phyloP scores from a whole-genome alignment of 1,140 invertebrate genomes.

The Drosophila aff. region DNA sequence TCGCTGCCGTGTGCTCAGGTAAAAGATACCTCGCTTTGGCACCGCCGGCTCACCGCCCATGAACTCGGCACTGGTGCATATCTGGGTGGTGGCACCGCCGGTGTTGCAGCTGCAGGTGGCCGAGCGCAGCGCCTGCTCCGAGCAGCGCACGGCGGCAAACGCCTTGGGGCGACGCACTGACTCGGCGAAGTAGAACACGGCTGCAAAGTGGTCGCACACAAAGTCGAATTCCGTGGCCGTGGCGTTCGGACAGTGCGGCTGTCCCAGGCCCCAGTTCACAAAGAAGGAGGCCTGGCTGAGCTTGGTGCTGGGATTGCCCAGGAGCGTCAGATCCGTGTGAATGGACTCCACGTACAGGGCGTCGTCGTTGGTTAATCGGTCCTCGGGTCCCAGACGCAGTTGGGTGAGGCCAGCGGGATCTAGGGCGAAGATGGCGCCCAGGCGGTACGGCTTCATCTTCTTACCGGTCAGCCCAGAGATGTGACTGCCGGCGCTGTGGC shows the following conservation, averaged over 20 bases:
- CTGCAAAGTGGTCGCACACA: slow-evolving; percentile 75
- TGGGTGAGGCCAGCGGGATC: slow-evolving; percentile 87
- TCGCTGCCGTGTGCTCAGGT: slow-evolving; percentile 61
- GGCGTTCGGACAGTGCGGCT: slow-evolving; percentile 88
- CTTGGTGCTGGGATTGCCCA: slow-evolving; percentile 86
- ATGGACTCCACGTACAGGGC: slow-evolving; percentile 90
- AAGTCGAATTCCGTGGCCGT: slow-evolving; percentile 78
- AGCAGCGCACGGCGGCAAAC: slow-evolving; percentile 67
- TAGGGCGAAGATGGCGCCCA: slow-evolving; percentile 85
- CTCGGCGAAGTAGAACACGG: slow-evolving; percentile 78
- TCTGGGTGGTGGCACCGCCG: slow-evolving; percentile 6
- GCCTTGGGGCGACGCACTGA: slow-evolving; percentile 61
- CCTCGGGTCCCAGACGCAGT: slow-evolving; percentile 50
- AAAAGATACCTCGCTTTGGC: slow-evolving; percentile 70
- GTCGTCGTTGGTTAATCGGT: slow-evolving; percentile 87
- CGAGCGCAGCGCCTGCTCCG: slow-evolving; percentile 24
- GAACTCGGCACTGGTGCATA: slow-evolving; percentile 55
- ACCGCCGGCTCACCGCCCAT: slow-evolving; percentile 81
- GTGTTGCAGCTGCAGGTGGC: slow-evolving; percentile 54
- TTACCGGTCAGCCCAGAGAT: slow-evolving; percentile 85
- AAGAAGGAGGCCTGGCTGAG: slow-evolving; percentile 90
- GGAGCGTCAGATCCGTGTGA: slow-evolving; percentile 89
- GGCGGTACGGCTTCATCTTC: slow-evolving; percentile 51
- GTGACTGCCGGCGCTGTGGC: slow-evolving; percentile 86
- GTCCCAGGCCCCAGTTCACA: slow-evolving; percentile 88